phyloP scores from a whole-genome alignment of 2,113 vertebrate genomes.

The Empidonax alnorum region DNA sequence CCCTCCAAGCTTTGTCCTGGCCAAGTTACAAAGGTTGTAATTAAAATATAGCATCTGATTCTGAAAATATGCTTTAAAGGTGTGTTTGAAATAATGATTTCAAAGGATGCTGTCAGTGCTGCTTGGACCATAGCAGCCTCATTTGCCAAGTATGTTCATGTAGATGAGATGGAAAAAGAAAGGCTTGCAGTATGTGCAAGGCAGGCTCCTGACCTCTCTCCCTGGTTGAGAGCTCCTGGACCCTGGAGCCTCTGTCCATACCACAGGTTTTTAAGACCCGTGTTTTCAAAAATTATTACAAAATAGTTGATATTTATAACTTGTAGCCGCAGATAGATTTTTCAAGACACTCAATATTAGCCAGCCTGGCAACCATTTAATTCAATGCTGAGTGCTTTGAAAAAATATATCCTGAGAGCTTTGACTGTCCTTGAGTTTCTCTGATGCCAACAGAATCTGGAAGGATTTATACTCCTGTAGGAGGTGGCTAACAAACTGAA shows the following conservation, averaged over 20 bases:
- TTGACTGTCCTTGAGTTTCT: conserved; percentile 8
- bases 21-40: not conserved
- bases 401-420: not conserved
- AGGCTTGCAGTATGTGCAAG: not conserved
- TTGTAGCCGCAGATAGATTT: not conserved
- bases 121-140: not conserved
- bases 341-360: not conserved
- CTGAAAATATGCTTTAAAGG: not conserved
- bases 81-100: not conserved
- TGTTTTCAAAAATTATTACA: not conserved
- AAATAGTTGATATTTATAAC: not conserved
- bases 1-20: not conserved
- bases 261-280: not conserved
- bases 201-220: not conserved
- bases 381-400: not conserved
- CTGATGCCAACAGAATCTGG: not conserved
- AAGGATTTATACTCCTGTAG: not conserved
- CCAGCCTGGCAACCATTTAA: not conserved
- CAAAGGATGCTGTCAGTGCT: not conserved
- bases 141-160: fast-evolving
- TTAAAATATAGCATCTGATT: not conserved
- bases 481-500: not conserved
- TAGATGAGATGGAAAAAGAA: not conserved
- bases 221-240: not conserved
- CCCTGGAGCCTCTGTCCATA: not conserved